Conservation (phyloP, 1,140 invertebrate genomes). For the Brachionus rubens region DNA sequence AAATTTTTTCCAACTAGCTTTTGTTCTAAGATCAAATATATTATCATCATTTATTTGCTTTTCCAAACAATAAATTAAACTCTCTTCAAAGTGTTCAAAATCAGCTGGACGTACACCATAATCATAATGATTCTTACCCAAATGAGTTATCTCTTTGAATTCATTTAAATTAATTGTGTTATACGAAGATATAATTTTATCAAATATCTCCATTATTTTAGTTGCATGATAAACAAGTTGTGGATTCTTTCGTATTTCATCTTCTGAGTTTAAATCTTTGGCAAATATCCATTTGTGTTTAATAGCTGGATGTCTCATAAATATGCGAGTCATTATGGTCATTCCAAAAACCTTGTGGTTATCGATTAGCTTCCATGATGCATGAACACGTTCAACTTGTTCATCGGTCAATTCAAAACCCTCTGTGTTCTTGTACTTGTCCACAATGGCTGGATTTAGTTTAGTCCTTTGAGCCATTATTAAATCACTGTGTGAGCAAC, state of each 20-base stretch:
- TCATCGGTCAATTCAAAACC: not conserved
- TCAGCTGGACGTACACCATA: slow-evolving; percentile 7
- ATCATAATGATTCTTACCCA: slow-evolving; percentile 19
- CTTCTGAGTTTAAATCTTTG: slow-evolving; percentile 7
- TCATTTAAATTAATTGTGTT: not conserved
- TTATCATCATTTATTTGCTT: slow-evolving; percentile 9
- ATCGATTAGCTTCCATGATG: not conserved
- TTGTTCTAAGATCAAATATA: slow-evolving; percentile 2
- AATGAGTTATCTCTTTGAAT: not conserved
- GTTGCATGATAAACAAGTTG: slow-evolving; percentile 13
- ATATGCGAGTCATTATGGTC: slow-evolving; percentile 6
- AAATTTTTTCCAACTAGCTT: slow-evolving; percentile 34
- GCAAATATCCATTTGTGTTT: slow-evolving; percentile 40
- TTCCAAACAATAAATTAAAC: not conserved
- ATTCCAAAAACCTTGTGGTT: not conserved
- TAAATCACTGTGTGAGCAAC: slow-evolving; percentile 19
- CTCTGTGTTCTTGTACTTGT: not conserved
- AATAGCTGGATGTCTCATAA: not conserved
- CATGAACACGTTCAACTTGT: not conserved
- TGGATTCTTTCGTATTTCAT: slow-evolving; percentile 17
- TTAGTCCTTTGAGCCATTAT: not conserved
- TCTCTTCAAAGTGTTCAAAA: slow-evolving; percentile 40
- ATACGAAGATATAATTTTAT: not conserved
- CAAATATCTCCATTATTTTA: slow-evolving; percentile 17
- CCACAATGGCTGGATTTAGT: not conserved